These are phyloP conservation scores for Salarias fasciatus DNA, from an alignment of 2,797 vertebrate species.

Conservation along the genomic window DNA sequence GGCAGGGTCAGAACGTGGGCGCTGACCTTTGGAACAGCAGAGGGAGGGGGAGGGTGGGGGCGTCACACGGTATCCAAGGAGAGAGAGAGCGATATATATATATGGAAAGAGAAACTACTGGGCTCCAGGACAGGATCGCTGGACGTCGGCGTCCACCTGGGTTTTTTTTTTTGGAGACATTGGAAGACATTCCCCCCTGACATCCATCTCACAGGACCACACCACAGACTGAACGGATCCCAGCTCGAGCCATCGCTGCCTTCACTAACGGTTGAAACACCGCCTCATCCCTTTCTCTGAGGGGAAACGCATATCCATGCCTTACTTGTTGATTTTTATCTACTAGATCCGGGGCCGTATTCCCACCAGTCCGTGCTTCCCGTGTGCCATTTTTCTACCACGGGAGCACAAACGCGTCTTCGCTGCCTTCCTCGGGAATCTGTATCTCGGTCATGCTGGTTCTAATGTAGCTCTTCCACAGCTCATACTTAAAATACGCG, in stretches of 20 bases:
- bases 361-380: conserved; percentile 58
- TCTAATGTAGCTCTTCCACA: conserved; percentile 52
- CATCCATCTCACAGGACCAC: too few species aligned
- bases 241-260: too few species aligned
- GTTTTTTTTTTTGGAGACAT: conserved; percentile 25
- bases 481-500: conserved; percentile 14
- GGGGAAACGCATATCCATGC: conserved; percentile 46
- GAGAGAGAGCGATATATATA: too few species aligned
- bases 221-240: too few species aligned
- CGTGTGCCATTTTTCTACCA: conserved; percentile 48
- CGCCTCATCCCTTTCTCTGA: background rate
- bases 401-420: conserved; percentile 40
- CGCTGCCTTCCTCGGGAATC: conserved; percentile 60
- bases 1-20: conserved; percentile 32
- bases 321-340: conserved; percentile 42
- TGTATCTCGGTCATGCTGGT: conserved; percentile 49
- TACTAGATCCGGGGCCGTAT: conserved; percentile 19
- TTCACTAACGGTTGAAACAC: too few species aligned
- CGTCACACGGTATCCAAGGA: conserved; percentile 21
- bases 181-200: too few species aligned
- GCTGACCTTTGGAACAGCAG: conserved; percentile 38
- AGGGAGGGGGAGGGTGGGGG: conserved; percentile 7
- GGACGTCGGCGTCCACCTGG: conserved; percentile 17
- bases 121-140: conserved; percentile 21
- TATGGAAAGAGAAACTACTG: conserved; percentile 20